A percentile compares a stretch with the other conserved stretches of the same genome.
Evolutionary conservation across 2,797 vertebrate species (phyloP).

Genomic region (Galagoides demidoff): DNA sequence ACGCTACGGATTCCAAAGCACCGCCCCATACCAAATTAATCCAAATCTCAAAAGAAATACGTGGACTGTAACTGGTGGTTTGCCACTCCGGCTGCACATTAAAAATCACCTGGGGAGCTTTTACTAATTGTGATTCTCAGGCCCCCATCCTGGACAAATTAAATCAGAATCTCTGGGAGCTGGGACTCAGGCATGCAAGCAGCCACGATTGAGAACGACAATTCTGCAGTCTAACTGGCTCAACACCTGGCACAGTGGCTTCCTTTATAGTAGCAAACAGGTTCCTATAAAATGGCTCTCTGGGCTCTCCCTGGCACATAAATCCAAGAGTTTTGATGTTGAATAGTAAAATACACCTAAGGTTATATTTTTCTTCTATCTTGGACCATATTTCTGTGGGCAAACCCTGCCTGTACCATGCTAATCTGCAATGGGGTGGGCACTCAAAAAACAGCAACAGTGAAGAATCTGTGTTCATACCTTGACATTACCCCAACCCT

Average conservation of each 20-base stretch:
- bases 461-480: slow-evolving; percentile 41
- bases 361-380: slow-evolving; percentile 19
- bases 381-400: slow-evolving; percentile 32
- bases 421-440: background rate
- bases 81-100: background rate
- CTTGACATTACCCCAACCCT: background rate
- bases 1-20: slow-evolving; percentile 61
- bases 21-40: slow-evolving; percentile 55
- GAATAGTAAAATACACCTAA: slow-evolving; percentile 32
- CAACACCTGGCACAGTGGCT: slow-evolving; percentile 21
- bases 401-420: slow-evolving; percentile 1
- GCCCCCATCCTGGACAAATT: slow-evolving; percentile 39
- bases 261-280: slow-evolving; percentile 46
- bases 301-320: slow-evolving; percentile 1
- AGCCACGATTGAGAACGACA: background rate
- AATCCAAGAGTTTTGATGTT: slow-evolving; percentile 11
- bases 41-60: slow-evolving; percentile 43
- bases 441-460: slow-evolving; percentile 43
- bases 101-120: slow-evolving; percentile 54
- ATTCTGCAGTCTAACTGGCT: slow-evolving; percentile 38
- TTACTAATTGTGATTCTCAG: slow-evolving; percentile 66
- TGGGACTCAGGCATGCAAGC: background rate
- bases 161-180: slow-evolving; percentile 42
- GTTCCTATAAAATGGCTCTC: slow-evolving; percentile 45
- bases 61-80: background rate